Evolutionary conservation across 2,888 invertebrate genomes (phyloP).

Genomic region (Tipula vernalis): DNA sequence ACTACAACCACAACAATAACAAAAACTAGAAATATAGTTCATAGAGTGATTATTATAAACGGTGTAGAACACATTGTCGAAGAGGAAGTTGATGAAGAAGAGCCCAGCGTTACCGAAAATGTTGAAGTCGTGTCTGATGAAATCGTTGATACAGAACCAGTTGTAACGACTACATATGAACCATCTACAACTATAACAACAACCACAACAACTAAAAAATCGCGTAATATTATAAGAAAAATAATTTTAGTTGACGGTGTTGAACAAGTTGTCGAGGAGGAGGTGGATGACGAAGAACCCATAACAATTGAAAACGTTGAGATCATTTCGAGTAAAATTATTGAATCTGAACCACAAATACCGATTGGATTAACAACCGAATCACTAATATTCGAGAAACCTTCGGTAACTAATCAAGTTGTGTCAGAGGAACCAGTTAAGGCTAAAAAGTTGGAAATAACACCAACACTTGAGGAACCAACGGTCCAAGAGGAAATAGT

Average conservation of each 20-base stretch:
- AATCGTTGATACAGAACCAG: background rate
- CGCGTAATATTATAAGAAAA: constrained; percentile 60
- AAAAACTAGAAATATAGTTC: constrained; percentile 61
- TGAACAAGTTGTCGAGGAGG: constrained; percentile 70
- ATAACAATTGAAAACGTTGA: background rate
- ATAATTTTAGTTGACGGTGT: constrained; percentile 70
- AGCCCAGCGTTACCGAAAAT: constrained; percentile 34
- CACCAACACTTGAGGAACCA: constrained; percentile 13
- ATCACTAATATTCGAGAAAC: background rate
- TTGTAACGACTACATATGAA: background rate
- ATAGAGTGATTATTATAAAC: constrained; percentile 63
- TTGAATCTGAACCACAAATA: background rate
- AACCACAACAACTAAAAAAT: constrained; percentile 58
- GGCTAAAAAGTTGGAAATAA: too few relatives aligned
- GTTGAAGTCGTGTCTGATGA: background rate
- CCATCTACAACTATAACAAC: constrained; percentile 9
- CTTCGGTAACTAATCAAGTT: too few relatives aligned
- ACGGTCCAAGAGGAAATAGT: constrained; percentile 11
- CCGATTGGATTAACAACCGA: background rate
- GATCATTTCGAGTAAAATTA: background rate
- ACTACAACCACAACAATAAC: constrained; percentile 45
- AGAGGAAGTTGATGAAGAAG: constrained; percentile 75
- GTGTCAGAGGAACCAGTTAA: too few relatives aligned
- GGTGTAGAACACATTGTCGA: constrained; percentile 75
- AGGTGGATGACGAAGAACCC: constrained; percentile 46